Evolutionary conservation across 2,797 vertebrate species (phyloP), one percentile per base, ranked within the genome.

Genomic region (Brachyalestes nurse): DNA sequence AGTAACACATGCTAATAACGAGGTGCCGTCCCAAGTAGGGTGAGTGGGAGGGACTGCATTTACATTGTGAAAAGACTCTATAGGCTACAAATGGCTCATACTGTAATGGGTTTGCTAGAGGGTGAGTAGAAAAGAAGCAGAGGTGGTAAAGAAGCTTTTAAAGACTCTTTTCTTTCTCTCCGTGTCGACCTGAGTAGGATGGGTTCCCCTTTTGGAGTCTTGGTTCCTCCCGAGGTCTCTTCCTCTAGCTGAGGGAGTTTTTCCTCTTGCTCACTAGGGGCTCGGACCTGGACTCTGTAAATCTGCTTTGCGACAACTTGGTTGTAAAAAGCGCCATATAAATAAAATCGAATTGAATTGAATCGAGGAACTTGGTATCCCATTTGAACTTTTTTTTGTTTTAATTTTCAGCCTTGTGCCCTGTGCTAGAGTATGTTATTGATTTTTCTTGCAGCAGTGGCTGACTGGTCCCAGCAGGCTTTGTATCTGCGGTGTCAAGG

Each of bases 11-110:
- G 17, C 28, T 38, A 55, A 57, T 72, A 19, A 57, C 4, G 28
- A 40, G 51, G 14, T 38, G 28, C 28, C n/a, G 40, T 57, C 25
- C 49, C 13, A 17, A 34, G 55, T 21, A 19, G 23, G 23, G 7
- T 6, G 25, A 57, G 57, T 51, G 69, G 55, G 55, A 72, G 49
- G 73, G 49, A 34, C 53, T 80, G 51, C 65, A 78, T 75, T 60
- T 79, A 67, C 79, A 80, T 8, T 77, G 69, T 62, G 57, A 66
- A 51, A 77, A 49, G 17, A 69, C 57, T 57, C 38, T 57, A 51
- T 80, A 74, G 57, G 55, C 70, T 77, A 80, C 73, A 77, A 77
- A 80, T 81, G 73, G 78, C 19, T 8, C 21, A 40, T 6, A 53
- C 38, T 65, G 69, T 60, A 83, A 65, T 49, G 38, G 67, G 67